phyloP scores from a whole-genome alignment of 2,888 invertebrate genomes.

The Beris morrisii region DNA sequence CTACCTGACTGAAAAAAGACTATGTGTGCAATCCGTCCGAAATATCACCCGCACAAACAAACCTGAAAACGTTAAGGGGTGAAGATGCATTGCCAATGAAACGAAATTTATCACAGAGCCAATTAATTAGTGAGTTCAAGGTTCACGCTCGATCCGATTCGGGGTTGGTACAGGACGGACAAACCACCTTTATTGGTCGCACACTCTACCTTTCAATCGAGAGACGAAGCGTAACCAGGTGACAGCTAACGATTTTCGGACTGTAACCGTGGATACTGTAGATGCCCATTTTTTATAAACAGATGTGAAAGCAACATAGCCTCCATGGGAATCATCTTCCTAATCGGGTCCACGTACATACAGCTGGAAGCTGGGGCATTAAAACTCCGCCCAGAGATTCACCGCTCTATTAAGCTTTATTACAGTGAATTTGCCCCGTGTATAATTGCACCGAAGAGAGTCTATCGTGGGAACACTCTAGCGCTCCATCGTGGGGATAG shows the following conservation, averaged over 20 bases:
- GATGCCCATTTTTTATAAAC: not conserved
- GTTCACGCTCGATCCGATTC: conserved; percentile 4
- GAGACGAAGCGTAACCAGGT: conserved; percentile 18
- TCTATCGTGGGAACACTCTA: not conserved
- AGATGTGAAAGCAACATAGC: not conserved
- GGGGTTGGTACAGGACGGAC: not conserved
- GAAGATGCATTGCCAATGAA: conserved; percentile 3
- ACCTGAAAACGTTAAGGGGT: no score
- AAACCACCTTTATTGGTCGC: no score
- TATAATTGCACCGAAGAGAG: conserved; percentile 19
- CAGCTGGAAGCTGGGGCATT: conserved; percentile 9
- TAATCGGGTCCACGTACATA: not conserved
- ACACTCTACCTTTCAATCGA: no score
- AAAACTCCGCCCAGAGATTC: conserved; percentile 23
- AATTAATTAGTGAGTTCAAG: conserved; percentile 28
- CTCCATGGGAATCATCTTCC: conserved; percentile 6
- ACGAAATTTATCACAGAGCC: conserved; percentile 18
- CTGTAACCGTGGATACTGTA: conserved; percentile 14
- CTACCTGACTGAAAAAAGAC: conserved; percentile 18
- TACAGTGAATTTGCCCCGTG: conserved; percentile 6
- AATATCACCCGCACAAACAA: not conserved
- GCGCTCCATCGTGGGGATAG: no score
- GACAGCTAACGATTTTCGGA: not conserved
- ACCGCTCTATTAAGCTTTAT: conserved; percentile 10
- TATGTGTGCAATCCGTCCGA: conserved; percentile 14